These are phyloP conservation scores for Ctenoplectra terminalis DNA, from an alignment of 1,140 invertebrate species.

Conservation along the genomic window DNA sequence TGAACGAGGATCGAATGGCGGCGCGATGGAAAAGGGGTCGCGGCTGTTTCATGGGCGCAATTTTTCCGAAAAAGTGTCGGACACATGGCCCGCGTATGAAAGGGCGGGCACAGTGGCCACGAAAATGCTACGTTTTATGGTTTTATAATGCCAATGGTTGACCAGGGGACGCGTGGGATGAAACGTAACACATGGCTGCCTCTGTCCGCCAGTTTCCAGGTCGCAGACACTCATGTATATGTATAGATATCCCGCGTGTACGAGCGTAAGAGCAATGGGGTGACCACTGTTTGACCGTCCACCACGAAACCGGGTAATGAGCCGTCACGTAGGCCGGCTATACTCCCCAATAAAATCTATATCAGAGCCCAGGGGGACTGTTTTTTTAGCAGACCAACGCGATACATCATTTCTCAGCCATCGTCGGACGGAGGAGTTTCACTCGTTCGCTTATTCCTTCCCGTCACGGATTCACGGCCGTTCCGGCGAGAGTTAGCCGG, in stretches of 20 bases:
- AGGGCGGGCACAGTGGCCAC: conserved; percentile 42
- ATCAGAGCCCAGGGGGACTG: conserved; percentile 61
- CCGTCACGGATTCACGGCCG: conserved; percentile 41
- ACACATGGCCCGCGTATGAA: conserved; percentile 62
- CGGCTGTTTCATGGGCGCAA: conserved; percentile 37
- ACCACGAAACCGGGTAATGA: conserved; percentile 77
- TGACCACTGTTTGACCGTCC: conserved; percentile 66
- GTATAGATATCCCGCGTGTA: conserved; percentile 23
- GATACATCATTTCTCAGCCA: conserved; percentile 68
- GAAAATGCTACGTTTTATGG: conserved; percentile 75
- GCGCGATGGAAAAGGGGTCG: conserved; percentile 36
- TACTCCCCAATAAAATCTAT: conserved; percentile 76
- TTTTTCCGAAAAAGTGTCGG: conserved; percentile 66
- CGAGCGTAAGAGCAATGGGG: conserved; percentile 44
- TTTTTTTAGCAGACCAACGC: conserved; percentile 52
- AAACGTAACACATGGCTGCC: conserved; percentile 73
- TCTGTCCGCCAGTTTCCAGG: conserved; percentile 46
- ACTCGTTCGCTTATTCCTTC: conserved; percentile 42
- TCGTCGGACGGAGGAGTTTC: conserved; percentile 31
- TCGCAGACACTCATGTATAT: conserved; percentile 40
- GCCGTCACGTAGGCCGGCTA: conserved; percentile 71
- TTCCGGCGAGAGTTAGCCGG: conserved; percentile 19
- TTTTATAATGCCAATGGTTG: conserved; percentile 80
- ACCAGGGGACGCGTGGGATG: conserved; percentile 67
- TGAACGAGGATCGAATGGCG: conserved; percentile 57